Conservation (phyloP, 2,888 invertebrate species). For the Pseudococcus jackbeardsleyi region DNA sequence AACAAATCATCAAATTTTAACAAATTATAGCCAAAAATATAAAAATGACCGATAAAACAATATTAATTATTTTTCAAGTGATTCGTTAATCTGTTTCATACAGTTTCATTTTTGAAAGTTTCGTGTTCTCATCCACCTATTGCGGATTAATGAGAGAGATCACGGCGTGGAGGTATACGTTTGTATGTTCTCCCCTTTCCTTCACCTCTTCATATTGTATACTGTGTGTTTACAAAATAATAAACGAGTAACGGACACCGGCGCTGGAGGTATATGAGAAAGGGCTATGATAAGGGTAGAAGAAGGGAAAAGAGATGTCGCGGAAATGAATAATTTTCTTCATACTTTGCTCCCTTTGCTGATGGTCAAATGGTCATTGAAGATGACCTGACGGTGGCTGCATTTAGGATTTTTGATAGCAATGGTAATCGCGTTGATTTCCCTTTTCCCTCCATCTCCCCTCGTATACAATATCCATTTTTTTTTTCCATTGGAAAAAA, state of each 20-base stretch:
- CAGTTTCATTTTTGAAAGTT: conserved; percentile 52
- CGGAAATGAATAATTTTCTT: not conserved
- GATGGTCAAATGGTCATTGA: no score
- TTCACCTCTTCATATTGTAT: not conserved
- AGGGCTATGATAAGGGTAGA: not conserved
- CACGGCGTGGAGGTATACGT: not conserved
- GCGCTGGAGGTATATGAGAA: not conserved
- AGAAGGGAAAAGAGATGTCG: not conserved
- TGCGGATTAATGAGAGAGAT: conserved; percentile 36
- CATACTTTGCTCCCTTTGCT: no score
- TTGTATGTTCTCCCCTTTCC: not conserved
- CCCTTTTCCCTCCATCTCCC: no score
- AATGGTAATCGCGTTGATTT: no score
- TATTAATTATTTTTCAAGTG: conserved; percentile 64
- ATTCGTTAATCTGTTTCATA: conserved; percentile 57
- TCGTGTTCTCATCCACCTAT: conserved; percentile 57
- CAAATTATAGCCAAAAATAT: no score
- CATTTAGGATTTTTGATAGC: no score
- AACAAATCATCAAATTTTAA: no score
- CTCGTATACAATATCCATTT: no score
- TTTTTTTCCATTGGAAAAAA: no score
- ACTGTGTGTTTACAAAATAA: not conserved
- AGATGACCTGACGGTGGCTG: no score
- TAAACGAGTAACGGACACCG: not conserved
- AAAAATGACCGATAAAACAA: conserved; percentile 23